Base-by-base conservation (phyloP, 2,888 invertebrate species). In the Amiota minor region DNA sequence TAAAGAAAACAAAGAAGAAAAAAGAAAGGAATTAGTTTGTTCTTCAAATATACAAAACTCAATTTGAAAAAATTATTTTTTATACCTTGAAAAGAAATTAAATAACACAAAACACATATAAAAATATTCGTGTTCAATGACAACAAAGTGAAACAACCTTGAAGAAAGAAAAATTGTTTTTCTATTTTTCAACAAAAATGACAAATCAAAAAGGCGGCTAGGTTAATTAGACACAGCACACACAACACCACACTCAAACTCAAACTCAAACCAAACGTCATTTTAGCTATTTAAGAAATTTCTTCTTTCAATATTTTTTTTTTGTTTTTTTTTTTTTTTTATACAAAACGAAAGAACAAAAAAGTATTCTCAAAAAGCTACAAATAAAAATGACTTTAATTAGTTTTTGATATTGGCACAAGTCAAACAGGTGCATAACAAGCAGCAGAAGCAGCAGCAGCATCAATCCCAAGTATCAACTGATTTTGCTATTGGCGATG, bases 311-410 rank as follows among this genome's bases (percentile, higher is more conserved):
- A 35, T 35, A n/a, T n/a, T n/a, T n/a, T n/a, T n/a, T n/a, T n/a
- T n/a, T n/a, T n/a, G n/a, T n/a, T n/a, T n/a, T n/a, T n/a, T n/a
- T n/a, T n/a, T n/a, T n/a, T n/a, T n/a, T n/a, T n/a, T n/a, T n/a
- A n/a, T n/a, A 59, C 16, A 35, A 10, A 62, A 23, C n/a, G 2
- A 10, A 62, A n/a, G 0, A 23, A 35, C n/a, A 35, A n/a, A 62
- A 62, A 62, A 62, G n/a, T 35, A 35, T 4, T 23, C 14, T 14
- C n/a, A 2, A 20, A 47, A 49, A 47, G 14, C 14, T 18, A n/a
- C 9, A 68, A 35, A 20, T 59, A 16, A 77, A 75, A 76, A 74
- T 77, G 65, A 74, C 74, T 84, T 83, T 83, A 82, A 82, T 83
- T 84, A 76, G 78, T 76, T 78, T 79, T 73, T 72, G 64, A 70